Base-by-base conservation (phyloP, 2,797 vertebrate genomes). In the Hephaestus fuliginosus region DNA sequence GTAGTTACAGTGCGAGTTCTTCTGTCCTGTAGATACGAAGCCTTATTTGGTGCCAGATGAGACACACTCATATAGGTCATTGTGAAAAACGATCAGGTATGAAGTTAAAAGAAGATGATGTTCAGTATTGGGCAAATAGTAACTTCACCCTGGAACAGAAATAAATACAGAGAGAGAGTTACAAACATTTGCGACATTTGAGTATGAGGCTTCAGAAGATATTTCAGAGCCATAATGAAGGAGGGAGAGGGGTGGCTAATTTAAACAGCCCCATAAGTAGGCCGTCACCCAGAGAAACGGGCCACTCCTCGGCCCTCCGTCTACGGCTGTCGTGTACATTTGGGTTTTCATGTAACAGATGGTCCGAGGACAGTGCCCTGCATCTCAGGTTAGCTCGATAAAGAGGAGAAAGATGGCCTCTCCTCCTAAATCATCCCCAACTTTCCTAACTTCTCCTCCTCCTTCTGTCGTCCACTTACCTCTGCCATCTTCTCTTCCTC, bases 261-360 rank as follows among this genome's bases (percentile, higher is more conserved):
- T 76, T 68, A 76, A 76, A 67, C 56, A 70, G 39, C 44, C 25
- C 72, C 70, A 49, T 76, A 51, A 84, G 68, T 60, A 30, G 43
- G 28, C 28, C 7, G 1, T 63, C 73, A 74, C 71, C 65, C 46
- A 73, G 80, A 86, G 80, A 63, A 80, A 78, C 49, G 3, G 48
- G 44, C 33, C 30, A 39, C 49, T 68, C 28, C 10, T 1, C 6
- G 72, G 28, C 66, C 78, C 63, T 68, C 28, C 5, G 7, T 81
- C 84, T 46, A 9, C 62, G 58, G 56, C 66, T 65, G 57, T 12
- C 82, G 79, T 74, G 20, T 48, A 57, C 73, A 75, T 65, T 69
- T 76, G 69, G 55, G 60, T 74, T 72, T 76, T 58, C 18, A 17
- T 69, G 46, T 66, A 83, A 84, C 68, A 76, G 81, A 89, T 84